These are phyloP conservation scores for Apodemia duryi DNA, from an alignment of 2,888 invertebrate species.

Conservation along the genomic window DNA sequence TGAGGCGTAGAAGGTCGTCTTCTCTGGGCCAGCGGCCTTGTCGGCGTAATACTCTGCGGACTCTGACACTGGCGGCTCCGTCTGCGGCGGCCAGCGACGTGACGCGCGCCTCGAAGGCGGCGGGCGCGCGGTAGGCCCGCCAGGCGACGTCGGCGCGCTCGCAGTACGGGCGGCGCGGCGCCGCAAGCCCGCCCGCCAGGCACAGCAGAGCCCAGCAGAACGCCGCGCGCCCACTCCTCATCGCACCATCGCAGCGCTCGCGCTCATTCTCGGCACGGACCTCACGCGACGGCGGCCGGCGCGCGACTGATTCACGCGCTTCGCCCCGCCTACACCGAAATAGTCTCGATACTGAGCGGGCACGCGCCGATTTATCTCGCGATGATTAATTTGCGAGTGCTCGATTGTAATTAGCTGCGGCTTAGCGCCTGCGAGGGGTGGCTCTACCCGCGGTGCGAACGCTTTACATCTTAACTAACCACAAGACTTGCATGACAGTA, in stretches of 20 bases:
- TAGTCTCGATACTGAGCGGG: slow-evolving; percentile 51
- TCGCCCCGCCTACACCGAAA: slow-evolving; percentile 63
- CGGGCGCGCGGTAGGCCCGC: slow-evolving; percentile 74
- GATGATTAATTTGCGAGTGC: slow-evolving; percentile 65
- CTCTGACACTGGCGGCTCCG: slow-evolving; percentile 67
- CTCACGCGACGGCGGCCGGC: slow-evolving; percentile 63
- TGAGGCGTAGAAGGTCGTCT: slow-evolving; percentile 58
- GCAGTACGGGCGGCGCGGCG: slow-evolving; percentile 69
- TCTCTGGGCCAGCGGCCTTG: slow-evolving; percentile 69
- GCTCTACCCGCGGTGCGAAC: slow-evolving; percentile 21
- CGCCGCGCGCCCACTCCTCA: slow-evolving; percentile 74
- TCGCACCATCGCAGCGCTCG: slow-evolving; percentile 70
- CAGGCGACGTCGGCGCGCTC: slow-evolving; percentile 76
- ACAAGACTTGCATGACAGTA: background rate
- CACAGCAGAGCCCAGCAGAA: slow-evolving; percentile 69
- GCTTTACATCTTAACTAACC: background rate
- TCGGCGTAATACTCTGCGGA: slow-evolving; percentile 59
- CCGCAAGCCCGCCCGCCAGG: slow-evolving; percentile 47
- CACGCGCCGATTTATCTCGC: slow-evolving; percentile 61
- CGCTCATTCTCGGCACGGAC: slow-evolving; percentile 42
- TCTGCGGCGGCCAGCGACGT: slow-evolving; percentile 58
- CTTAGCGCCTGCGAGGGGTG: slow-evolving; percentile 29
- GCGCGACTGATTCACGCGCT: slow-evolving; percentile 62
- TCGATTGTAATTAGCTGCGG: slow-evolving; percentile 53
- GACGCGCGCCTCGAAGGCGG: slow-evolving; percentile 73